Base-by-base conservation (phyloP, 2,888 invertebrate species). In the Schizaphis graminum region DNA sequence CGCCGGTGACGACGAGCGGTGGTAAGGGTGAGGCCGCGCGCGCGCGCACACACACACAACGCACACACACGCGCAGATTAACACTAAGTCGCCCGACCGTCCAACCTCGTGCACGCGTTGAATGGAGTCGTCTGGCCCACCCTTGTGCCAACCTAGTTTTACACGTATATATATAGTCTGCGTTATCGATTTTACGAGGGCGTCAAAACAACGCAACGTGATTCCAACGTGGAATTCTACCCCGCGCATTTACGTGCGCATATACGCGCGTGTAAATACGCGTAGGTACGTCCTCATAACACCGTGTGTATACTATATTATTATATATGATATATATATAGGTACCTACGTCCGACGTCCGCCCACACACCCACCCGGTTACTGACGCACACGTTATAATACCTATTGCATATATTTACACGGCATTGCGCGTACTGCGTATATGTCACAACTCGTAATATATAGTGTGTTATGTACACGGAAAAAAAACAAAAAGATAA, bases 151-250 rank as follows among this genome's bases (percentile, higher is more conserved):
- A 90, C 93, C 93, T 90, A 94, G 93, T 94, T 94, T 86, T 86
- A 90, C 61, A 41, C 90, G 89, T 53, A 85, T 89, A 89, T 53
- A 85, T 89, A 89, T 13, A 84, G 61, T 90, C 67, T 77, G 86
- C 90, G 86, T 84, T 94, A 94, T 94, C 93, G 93, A 94, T 94
- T 94, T 94, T 94, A 94, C 93, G 93, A 94, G 93, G 93, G 93
- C 93, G 93, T 94, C 93, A 94, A 90, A 94, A 94, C 93, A 94
- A 94, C 93, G 90, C 93, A 94, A 94, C 93, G 93, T 94, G 94
- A 94, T 94, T 94, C 91, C 94, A 94, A 91, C 94, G 94, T 94
- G 94, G 94, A 94, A 86, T 86, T 85, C 49, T 49, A 89, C 77
- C 61, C 90, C 90, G 49, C 90, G 84, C 77, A 77, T 77, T 77